A percentile compares a stretch with the other conserved stretches of the same genome.
These are phyloP conservation scores for Gavialis gangeticus DNA, from an alignment of 2,113 vertebrate genomes.

Conservation along the genomic window DNA sequence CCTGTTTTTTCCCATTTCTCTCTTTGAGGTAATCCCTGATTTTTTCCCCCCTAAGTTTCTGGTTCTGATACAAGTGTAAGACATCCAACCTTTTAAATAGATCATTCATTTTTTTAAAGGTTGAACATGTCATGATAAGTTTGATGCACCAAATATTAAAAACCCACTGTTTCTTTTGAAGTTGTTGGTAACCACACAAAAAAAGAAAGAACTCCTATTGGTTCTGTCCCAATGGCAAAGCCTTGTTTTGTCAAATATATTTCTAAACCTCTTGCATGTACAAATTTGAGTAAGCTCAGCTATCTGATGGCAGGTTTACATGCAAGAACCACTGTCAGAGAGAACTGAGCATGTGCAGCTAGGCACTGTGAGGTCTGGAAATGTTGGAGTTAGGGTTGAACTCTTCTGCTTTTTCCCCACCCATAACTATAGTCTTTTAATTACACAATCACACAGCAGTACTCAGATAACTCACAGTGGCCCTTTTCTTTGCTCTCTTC, in stretches of 20 bases:
- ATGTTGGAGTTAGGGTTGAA: background rate
- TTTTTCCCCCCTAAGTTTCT: slow-evolving; percentile 49
- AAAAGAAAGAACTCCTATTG: background rate
- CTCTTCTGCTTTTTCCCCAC: background rate
- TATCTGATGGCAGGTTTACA: background rate
- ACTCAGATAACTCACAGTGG: background rate
- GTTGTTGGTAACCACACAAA: slow-evolving; percentile 66
- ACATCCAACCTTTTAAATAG: slow-evolving; percentile 86
- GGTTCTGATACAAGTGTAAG: slow-evolving; percentile 73
- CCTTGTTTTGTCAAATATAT: background rate
- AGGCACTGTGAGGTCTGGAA: background rate
- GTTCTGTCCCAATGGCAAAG: background rate
- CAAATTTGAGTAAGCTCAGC: background rate
- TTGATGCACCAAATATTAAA: slow-evolving; percentile 75
- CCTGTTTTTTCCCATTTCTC: slow-evolving; percentile 56
- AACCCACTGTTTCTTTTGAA: slow-evolving; percentile 75
- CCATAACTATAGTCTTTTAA: background rate
- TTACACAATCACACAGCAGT: fast-evolving
- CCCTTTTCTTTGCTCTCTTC: background rate
- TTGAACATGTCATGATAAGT: slow-evolving; percentile 79
- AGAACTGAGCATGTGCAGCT: background rate
- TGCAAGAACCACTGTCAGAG: background rate
- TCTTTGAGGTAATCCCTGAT: slow-evolving; percentile 34
- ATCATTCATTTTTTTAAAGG: slow-evolving; percentile 87
- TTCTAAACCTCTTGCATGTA: background rate